Conservation (phyloP, 2,888 invertebrate genomes). For the Leptinotarsa tumamoca region DNA sequence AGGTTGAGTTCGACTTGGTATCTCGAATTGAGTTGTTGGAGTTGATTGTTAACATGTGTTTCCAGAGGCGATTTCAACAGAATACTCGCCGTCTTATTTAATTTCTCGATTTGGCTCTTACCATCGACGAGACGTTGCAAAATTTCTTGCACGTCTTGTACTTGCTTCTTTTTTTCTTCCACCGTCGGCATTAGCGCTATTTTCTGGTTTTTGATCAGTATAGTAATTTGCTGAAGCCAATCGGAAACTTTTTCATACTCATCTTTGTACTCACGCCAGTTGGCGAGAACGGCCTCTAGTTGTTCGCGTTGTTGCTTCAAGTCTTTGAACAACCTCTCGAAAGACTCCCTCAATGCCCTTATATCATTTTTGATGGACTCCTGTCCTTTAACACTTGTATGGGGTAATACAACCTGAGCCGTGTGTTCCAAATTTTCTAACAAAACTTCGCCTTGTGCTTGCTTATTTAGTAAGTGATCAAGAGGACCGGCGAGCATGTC, state of each 20-base stretch:
- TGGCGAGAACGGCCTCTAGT: slow-evolving; percentile 82
- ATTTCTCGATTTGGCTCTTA: slow-evolving; percentile 84
- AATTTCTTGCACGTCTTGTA: slow-evolving; percentile 83
- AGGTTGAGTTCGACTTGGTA: slow-evolving; percentile 91
- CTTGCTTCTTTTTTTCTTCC: slow-evolving; percentile 87
- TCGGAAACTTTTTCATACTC: slow-evolving; percentile 92
- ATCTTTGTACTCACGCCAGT: slow-evolving; percentile 92
- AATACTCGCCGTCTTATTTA: slow-evolving; percentile 82
- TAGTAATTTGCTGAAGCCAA: slow-evolving; percentile 93
- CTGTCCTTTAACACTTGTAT: slow-evolving; percentile 85
- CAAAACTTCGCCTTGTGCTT: slow-evolving; percentile 89
- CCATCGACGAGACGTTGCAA: slow-evolving; percentile 81
- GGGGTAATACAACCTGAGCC: slow-evolving; percentile 87
- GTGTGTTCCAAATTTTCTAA: slow-evolving; percentile 89
- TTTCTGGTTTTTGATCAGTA: slow-evolving; percentile 90
- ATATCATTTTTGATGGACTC: slow-evolving; percentile 86
- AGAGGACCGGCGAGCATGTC: slow-evolving; percentile 91
- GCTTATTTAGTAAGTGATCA: slow-evolving; percentile 86
- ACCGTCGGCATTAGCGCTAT: slow-evolving; percentile 83
- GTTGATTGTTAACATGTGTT: slow-evolving; percentile 87
- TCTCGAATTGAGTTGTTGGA: slow-evolving; percentile 86
- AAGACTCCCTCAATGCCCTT: slow-evolving; percentile 85
- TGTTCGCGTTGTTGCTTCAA: slow-evolving; percentile 87
- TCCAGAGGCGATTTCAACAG: slow-evolving; percentile 87
- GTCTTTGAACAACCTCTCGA: slow-evolving; percentile 86